Evolutionary conservation across 2,888 invertebrate species (phyloP).

Genomic region (Trissolcus brochymenae): DNA sequence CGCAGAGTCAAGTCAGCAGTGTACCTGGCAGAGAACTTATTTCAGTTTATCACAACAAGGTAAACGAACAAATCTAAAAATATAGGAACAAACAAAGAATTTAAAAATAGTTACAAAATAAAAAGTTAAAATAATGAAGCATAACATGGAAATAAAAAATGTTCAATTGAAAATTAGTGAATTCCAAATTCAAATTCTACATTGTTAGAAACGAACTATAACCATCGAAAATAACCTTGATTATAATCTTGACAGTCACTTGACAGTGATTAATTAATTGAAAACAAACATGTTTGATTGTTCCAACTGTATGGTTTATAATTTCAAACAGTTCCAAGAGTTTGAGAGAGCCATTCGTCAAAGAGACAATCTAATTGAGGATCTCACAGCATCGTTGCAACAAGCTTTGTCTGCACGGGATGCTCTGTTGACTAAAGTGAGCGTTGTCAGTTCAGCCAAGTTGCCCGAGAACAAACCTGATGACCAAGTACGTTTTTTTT

Average conservation of each 20-base stretch:
- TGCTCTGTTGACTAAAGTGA: constrained; percentile 79
- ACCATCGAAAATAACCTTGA: too few relatives aligned
- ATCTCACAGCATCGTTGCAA: constrained; percentile 84
- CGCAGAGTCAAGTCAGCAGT: constrained; percentile 79
- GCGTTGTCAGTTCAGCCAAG: constrained; percentile 80
- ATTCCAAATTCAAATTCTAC: too few relatives aligned
- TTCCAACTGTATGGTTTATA: not conserved
- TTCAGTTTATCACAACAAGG: constrained; percentile 84
- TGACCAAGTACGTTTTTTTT: constrained; percentile 62
- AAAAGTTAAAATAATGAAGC: too few relatives aligned
- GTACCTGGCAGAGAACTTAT: constrained; percentile 84
- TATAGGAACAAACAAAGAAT: too few relatives aligned
- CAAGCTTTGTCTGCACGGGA: constrained; percentile 81
- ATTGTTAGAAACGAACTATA: too few relatives aligned
- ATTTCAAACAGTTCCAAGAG: constrained; percentile 80
- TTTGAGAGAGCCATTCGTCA: constrained; percentile 83
- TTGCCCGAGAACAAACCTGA: constrained; percentile 75
- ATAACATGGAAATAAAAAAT: not conserved
- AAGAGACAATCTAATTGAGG: constrained; percentile 84
- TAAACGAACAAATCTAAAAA: constrained; percentile 73
- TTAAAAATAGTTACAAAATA: too few relatives aligned
- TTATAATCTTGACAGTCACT: too few relatives aligned
- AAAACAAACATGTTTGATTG: not conserved
- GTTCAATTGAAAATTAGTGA: too few relatives aligned
- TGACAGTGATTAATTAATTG: not conserved